A percentile compares a stretch with the other conserved stretches of the same genome.
phyloP scores from a whole-genome alignment of 1,140 invertebrate genomes.

The Druon quercuslanigerum region DNA sequence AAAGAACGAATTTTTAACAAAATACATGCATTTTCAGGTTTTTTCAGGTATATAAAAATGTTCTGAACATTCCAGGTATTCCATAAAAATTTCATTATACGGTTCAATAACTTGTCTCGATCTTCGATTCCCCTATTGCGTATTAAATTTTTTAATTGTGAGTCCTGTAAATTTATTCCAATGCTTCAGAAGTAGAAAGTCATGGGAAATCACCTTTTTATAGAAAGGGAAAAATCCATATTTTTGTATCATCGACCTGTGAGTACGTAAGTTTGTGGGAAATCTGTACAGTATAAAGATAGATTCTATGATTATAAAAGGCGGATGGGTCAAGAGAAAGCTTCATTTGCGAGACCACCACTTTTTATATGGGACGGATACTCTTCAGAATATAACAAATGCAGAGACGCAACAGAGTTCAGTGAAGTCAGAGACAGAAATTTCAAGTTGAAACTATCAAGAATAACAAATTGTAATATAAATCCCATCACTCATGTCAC shows the following conservation, averaged over 20 bases:
- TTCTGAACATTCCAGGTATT: no score
- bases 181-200: background rate
- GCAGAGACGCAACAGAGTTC: background rate
- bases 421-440: background rate
- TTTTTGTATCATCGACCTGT: constrained; percentile 1
- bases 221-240: background rate
- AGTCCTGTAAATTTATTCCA: background rate
- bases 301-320: background rate
- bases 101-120: no score
- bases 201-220: background rate
- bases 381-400: background rate
- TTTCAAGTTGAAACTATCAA: constrained; percentile 4
- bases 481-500: no score
- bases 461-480: no score
- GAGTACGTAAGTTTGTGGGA: background rate
- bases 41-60: no score
- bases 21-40: no score
- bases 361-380: background rate
- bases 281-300: background rate
- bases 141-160: no score
- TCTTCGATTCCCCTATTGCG: no score
- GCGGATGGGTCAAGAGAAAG: constrained; percentile 17
- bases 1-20: no score
- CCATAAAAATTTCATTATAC: no score
- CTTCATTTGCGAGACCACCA: background rate